These are phyloP conservation scores for Athene noctua DNA, from an alignment of 2,113 vertebrate genomes.

Conservation along the genomic window DNA sequence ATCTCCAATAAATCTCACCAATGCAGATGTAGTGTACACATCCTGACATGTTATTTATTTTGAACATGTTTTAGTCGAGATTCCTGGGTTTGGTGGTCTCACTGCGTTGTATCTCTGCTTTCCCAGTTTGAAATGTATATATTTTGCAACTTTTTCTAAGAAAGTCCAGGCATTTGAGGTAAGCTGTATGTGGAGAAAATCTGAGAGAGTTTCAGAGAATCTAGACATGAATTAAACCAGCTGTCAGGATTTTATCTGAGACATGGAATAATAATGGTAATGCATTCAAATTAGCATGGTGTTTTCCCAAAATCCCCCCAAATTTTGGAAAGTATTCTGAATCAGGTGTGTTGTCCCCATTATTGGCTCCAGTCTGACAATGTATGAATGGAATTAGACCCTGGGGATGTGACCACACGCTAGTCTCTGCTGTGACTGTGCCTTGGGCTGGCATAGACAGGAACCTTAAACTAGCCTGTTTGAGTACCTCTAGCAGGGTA, in stretches of 20 bases:
- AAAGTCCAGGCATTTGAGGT: not conserved
- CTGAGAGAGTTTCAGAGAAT: not conserved
- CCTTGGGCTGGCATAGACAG: not conserved
- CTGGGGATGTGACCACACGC: not conserved
- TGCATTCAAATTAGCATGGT: not conserved
- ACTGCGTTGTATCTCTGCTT: not conserved
- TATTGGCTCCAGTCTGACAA: not conserved
- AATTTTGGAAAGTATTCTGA: not conserved
- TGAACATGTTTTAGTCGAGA: not conserved
- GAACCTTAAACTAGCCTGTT: not conserved
- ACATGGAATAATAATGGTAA: not conserved
- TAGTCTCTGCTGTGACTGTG: not conserved
- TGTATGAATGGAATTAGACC: not conserved
- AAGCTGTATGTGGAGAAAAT: not conserved
- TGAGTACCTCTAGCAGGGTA: not conserved
- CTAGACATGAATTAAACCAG: not conserved
- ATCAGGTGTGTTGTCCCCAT: not conserved
- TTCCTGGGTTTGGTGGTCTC: not conserved
- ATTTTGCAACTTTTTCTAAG: slow-evolving; percentile 3
- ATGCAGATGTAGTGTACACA: not conserved
- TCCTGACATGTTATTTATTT: slow-evolving; percentile 64
- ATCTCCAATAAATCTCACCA: not conserved
- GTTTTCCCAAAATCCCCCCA: not conserved
- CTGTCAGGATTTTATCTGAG: not conserved
- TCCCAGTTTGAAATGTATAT: slow-evolving; percentile 27